Conservation (phyloP, 64 coral and sea anemone genomes). For the Montipora sp. region DNA sequence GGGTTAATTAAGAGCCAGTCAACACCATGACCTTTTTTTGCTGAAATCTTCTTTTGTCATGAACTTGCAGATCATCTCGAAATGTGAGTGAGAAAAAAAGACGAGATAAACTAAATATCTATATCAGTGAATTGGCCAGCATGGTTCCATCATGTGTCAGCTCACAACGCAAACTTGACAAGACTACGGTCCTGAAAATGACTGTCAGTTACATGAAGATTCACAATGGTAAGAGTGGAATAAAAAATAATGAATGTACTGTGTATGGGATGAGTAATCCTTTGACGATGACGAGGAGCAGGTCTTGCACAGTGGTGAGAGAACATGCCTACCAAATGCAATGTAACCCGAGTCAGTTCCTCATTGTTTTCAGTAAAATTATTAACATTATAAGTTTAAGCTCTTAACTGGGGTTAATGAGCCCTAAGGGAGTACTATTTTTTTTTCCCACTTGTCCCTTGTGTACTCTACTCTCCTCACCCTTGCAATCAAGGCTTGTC, state of each 20-base stretch:
- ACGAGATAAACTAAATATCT: slow-evolving; percentile 90
- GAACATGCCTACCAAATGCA: too few relatives aligned
- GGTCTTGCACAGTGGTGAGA: too few relatives aligned
- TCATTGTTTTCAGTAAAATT: too few relatives aligned
- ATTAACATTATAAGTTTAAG: too few relatives aligned
- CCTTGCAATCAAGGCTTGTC: too few relatives aligned
- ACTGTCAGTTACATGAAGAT: slow-evolving; percentile 95
- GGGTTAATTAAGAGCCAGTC: too few relatives aligned
- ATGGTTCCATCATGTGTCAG: slow-evolving; percentile 80
- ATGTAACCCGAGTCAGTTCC: too few relatives aligned
- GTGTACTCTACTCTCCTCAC: too few relatives aligned
- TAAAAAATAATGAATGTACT: not conserved
- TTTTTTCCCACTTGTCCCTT: too few relatives aligned
- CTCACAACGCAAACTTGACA: slow-evolving; percentile 89
- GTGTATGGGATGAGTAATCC: not conserved
- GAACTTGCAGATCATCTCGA: slow-evolving; percentile 58
- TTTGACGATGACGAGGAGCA: too few relatives aligned
- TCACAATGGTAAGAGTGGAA: slow-evolving; percentile 83
- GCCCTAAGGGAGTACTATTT: too few relatives aligned
- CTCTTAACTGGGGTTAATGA: too few relatives aligned
- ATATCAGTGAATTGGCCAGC: slow-evolving; percentile 87
- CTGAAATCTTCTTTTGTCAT: not conserved
- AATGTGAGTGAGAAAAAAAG: slow-evolving; percentile 95
- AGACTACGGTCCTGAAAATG: slow-evolving; percentile 85
- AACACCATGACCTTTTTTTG: not conserved